These are phyloP conservation scores for Microctenopoma steveboyesi DNA, from an alignment of 2,797 vertebrate genomes.

Conservation along the genomic window DNA sequence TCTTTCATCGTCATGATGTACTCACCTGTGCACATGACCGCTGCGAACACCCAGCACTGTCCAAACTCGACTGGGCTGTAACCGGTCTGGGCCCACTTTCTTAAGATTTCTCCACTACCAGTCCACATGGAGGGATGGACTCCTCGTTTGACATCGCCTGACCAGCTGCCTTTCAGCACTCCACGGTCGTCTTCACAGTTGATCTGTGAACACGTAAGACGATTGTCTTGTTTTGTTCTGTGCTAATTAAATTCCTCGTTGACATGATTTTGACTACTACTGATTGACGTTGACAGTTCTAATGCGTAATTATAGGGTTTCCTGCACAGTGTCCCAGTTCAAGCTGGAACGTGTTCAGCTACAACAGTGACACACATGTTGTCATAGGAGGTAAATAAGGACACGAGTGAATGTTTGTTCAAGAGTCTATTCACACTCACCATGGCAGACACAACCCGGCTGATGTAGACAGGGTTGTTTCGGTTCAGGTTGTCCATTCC, in stretches of 20 bases:
- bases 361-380: neutral
- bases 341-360: slow-evolving; percentile 25
- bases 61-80: slow-evolving; percentile 86
- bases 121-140: slow-evolving; percentile 84
- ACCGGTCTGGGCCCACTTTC: slow-evolving; percentile 78
- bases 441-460: slow-evolving; percentile 93
- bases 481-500: slow-evolving; percentile 84
- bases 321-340: slow-evolving; percentile 4
- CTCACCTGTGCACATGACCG: slow-evolving; percentile 91
- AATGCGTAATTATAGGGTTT: slow-evolving; percentile 24
- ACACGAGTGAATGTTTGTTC: neutral
- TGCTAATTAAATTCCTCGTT: neutral
- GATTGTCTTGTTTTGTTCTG: neutral
- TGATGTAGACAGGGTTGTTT: slow-evolving; percentile 86
- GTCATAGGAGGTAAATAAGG: neutral
- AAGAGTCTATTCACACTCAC: slow-evolving; percentile 78
- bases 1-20: neutral
- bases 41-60: slow-evolving; percentile 94
- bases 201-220: slow-evolving; percentile 74
- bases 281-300: neutral
- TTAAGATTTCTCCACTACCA: slow-evolving; percentile 87
- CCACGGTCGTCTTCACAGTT: slow-evolving; percentile 89
- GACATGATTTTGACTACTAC: too few species aligned
- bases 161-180: slow-evolving; percentile 89
- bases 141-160: slow-evolving; percentile 74